Evolutionary conservation across 2,113 vertebrate genomes (phyloP), one percentile per base, ranked within the genome.

Genomic region (Suricata suricatta): DNA sequence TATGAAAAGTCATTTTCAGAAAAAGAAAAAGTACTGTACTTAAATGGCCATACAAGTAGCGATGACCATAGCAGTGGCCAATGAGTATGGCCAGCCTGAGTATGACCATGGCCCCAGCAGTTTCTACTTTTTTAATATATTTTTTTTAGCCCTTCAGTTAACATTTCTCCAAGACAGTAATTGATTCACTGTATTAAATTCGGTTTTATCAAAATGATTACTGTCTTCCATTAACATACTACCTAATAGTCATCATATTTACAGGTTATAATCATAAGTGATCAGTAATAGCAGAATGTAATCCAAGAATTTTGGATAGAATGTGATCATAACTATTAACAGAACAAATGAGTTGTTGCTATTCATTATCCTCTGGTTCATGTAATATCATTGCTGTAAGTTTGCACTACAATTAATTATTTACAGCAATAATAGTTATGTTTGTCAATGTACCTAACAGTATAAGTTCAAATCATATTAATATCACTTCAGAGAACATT

Each of bases 321-420:
- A 74, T 35, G 13, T 85, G 54, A 23, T 50, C n/a, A 77, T 60
- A 74, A 60, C 17, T 41, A 4, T 44, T 86, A 86, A 31, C 41
- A 47, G 64, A 47, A 69, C 79, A 31, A 72, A 47, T 72, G 38
- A 84, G 86, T 94, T 77, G 27, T 13, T 57, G 16, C 6, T 10
- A 72, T 89, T 96, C 21, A 93, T 82, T 89, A 50, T 77, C 35
- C 79, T 7, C 35, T 86, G 90, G 23, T 95, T 72, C 79, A 88
- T 79, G 7, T 31, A 71, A 90, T 14, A 60, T 27, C 3, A 87
- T 83, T 60, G 74, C 35, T 54, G 14, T 35, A 77, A 47, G 2
- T 68, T 84, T 33, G 16, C 7, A 47, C 38, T 69, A 38, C 35
- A 77, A 27, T 47, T 33, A 54, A 31, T 57, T 93, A 57, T 66